Evolutionary conservation across 1,140 invertebrate species (phyloP), one percentile per base, ranked within the genome.

Genomic region (Ephestia elutella): DNA sequence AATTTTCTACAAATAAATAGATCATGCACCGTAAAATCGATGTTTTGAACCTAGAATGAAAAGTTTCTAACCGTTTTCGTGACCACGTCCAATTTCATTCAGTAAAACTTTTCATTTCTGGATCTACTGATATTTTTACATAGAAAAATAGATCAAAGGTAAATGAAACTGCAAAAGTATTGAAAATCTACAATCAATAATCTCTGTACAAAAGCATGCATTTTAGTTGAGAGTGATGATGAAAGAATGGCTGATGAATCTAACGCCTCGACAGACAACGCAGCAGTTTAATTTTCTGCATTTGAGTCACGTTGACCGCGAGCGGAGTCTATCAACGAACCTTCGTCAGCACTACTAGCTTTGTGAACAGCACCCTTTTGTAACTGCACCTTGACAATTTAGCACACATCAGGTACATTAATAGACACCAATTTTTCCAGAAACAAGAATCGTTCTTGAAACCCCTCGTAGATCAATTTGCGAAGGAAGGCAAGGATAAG

Each of bases 401-500:
- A 38, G 38, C 28, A 5, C 25, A 30, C 59, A 63, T 63, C 55
- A 56, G 73, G 59, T 76, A 63, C 72, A 73, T 80, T 83, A 71
- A 83, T 80, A 63, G 28, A 51, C 59, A 61, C 49, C 30, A 59
- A 71, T 82, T 75, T 70, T 90, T 92, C 75, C 91, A 99, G 97
- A 98, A 98, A 94, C 93, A 93, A 90, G 98, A 99, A 78, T 93
- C 93, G 58, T 99, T 98, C 92, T 92, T 98, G 75, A 97, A 97
- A 88, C 96, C 97, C 59, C 90, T 99, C 64, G 93, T 98, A 68
- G 98, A 99, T 90, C 93, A 96, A 88, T 96, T 95, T 77, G 95
- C 95, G 49, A 98, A 98, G 80, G 97, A 99, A 91, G 97, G 97
- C 68, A 99, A 98, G 90, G 98, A 99, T 84, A 98, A 98, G 82